Evolutionary conservation across 2,113 vertebrate species (phyloP), one percentile per base, ranked within the genome.

Genomic region (Esox niger): DNA sequence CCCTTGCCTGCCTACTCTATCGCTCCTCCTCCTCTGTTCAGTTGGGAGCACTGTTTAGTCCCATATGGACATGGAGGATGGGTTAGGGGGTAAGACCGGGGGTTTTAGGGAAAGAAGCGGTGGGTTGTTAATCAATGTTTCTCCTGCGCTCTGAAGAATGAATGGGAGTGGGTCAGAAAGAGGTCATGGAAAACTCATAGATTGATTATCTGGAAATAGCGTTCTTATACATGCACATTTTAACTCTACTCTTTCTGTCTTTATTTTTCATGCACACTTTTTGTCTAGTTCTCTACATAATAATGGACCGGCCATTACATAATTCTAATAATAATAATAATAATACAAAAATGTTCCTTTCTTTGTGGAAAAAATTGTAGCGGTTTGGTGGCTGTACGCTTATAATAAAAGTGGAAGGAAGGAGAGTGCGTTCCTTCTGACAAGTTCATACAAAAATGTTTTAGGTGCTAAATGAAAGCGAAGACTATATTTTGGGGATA

Each of bases 341-440:
- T 1, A 58, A 30, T 31, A 26, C 25, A 30, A 58, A 4, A 13
- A 17, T 29, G 25, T 27, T 26, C 29, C 26, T 8, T 31, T 30
- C 56, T 58, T 58, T 58, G 56, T 58, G 21, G 56, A 30, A 27
- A 38, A 13, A 38, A n/a, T n/a, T n/a, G n/a, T n/a, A n/a, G n/a
- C n/a, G n/a, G n/a, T n/a, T n/a, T n/a, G n/a, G n/a, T n/a, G n/a
- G n/a, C n/a, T n/a, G n/a, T n/a, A n/a, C n/a, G n/a, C n/a, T n/a
- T n/a, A n/a, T n/a, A n/a, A n/a, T n/a, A n/a, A n/a, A n/a, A n/a
- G n/a, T n/a, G n/a, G n/a, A n/a, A n/a, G n/a, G n/a, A n/a, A n/a
- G n/a, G n/a, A n/a, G n/a, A n/a, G n/a, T n/a, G n/a, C n/a, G n/a
- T n/a, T n/a, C n/a, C n/a, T n/a, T n/a, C n/a, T n/a, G n/a, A n/a